phyloP scores from a whole-genome alignment of 2,113 vertebrate genomes.

The Atractosteus spatula region DNA sequence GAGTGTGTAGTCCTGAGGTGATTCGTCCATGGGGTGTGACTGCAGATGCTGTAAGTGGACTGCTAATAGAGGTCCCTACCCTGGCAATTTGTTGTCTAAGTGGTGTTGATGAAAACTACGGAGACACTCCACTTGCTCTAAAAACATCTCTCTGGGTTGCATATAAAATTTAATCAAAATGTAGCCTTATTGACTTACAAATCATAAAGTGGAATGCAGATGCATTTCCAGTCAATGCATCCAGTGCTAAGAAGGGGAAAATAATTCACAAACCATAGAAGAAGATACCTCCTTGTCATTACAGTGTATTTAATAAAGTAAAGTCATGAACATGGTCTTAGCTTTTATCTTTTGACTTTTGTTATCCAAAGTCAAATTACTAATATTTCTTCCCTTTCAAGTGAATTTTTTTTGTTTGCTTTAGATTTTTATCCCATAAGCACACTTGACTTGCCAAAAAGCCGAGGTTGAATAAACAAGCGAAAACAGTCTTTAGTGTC shows the following conservation, averaged over 20 bases:
- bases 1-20: background rate
- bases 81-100: background rate
- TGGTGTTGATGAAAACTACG: background rate
- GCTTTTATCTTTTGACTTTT: too few species aligned
- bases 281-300: background rate
- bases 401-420: too few species aligned
- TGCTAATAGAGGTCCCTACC: background rate
- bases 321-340: too few species aligned
- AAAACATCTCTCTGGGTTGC: background rate
- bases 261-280: background rate
- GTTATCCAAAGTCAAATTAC: too few species aligned
- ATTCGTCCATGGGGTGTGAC: background rate
- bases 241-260: background rate
- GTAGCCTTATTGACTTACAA: slow-evolving; percentile 5
- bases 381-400: too few species aligned
- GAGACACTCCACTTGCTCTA: background rate
- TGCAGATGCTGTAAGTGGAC: background rate
- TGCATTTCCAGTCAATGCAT: background rate
- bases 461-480: too few species aligned
- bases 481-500: too few species aligned
- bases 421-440: too few species aligned
- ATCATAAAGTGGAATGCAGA: background rate
- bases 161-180: background rate
- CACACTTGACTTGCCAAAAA: too few species aligned
- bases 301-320: too few species aligned